phyloP scores from a whole-genome alignment of 2,113 vertebrate genomes.

The Plectropomus leopardus region DNA sequence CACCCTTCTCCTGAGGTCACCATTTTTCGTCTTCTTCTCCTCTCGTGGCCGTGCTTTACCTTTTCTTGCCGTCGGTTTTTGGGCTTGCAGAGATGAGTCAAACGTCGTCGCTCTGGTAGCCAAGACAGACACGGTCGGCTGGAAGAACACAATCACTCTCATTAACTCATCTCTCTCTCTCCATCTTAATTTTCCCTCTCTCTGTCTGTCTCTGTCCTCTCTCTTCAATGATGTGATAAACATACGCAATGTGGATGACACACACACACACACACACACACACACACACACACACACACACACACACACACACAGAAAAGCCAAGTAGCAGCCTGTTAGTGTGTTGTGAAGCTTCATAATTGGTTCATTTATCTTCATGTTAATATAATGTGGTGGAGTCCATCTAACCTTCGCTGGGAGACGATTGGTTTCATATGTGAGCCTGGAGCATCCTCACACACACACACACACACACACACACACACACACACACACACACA shows the following conservation, averaged over 20 bases:
- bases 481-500: slow-evolving; percentile 21
- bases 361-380: slow-evolving; percentile 73
- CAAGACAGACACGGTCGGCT: slow-evolving; percentile 55
- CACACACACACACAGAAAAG: slow-evolving; percentile 26
- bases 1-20: not conserved
- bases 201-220: slow-evolving; percentile 8
- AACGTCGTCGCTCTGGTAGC: slow-evolving; percentile 35
- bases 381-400: slow-evolving; percentile 60
- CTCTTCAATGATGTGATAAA: slow-evolving; percentile 75
- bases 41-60: not conserved
- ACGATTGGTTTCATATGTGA: slow-evolving; percentile 68
- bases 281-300: slow-evolving; percentile 35
- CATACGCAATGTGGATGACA: slow-evolving; percentile 67
- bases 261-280: slow-evolving; percentile 20
- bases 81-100: slow-evolving; percentile 44
- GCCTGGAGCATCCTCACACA: slow-evolving; percentile 43
- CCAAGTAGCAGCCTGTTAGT: slow-evolving; percentile 62
- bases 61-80: slow-evolving; percentile 24
- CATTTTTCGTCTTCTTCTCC: not conserved
- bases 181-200: slow-evolving; percentile 34
- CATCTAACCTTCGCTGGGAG: slow-evolving; percentile 40
- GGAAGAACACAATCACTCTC: slow-evolving; percentile 67
- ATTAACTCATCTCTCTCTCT: slow-evolving; percentile 53
- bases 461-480: slow-evolving; percentile 15
- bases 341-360: slow-evolving; percentile 67